Percentiles rank a stretch among this genome's conserved stretches.
Conservation (phyloP, 2,113 vertebrate species). For the Bos indicus region DNA sequence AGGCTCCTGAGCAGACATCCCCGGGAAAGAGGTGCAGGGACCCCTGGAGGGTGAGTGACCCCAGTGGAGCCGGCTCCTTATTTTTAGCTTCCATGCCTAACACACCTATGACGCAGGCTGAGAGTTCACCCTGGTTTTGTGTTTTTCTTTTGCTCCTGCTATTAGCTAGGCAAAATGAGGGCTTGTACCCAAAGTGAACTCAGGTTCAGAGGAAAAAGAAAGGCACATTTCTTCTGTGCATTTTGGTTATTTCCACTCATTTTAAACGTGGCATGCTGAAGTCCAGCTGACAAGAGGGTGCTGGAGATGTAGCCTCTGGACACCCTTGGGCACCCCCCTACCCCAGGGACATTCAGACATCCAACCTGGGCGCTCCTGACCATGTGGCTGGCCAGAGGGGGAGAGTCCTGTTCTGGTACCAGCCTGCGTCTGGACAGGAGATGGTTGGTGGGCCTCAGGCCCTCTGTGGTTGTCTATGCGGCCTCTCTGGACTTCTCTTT, state of each 20-base stretch:
- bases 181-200: too few relatives aligned
- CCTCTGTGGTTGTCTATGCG: accelerated
- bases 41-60: background rate
- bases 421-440: background rate
- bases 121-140: too few relatives aligned
- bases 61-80: accelerated
- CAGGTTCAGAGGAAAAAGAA: background rate
- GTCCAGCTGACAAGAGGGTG: background rate
- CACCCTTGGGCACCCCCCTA: accelerated
- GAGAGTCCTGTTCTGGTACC: background rate
- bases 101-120: accelerated
- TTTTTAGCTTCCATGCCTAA: background rate
- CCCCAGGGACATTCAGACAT: too few relatives aligned
- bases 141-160: too few relatives aligned
- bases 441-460: accelerated
- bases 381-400: accelerated
- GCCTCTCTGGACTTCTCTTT: background rate
- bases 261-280: accelerated
- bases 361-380: accelerated
- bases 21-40: accelerated
- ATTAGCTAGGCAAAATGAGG: background rate
- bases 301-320: background rate
- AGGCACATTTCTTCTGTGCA: background rate
- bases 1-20: accelerated
- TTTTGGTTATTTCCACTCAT: too few relatives aligned